Evolutionary conservation across 2,888 invertebrate genomes (phyloP).

Genomic region (Drosophila vallismaia): DNA sequence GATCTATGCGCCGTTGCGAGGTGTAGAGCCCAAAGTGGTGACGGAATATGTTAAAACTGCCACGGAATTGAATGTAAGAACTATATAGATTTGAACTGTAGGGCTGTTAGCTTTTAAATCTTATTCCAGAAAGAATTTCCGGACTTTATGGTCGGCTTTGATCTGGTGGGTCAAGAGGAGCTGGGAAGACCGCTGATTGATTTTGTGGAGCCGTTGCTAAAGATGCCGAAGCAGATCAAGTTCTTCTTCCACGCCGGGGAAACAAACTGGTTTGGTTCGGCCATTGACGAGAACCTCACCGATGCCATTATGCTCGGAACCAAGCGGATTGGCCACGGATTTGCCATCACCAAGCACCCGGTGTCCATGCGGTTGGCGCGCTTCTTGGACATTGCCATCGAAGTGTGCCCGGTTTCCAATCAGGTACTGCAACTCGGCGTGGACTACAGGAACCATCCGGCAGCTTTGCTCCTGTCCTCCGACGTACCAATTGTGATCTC

Average conservation of each 20-base stretch:
- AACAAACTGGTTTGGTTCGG: conserved; percentile 89
- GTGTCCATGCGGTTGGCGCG: conserved; percentile 86
- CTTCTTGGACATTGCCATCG: conserved; percentile 88
- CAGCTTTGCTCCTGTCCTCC: conserved; percentile 86
- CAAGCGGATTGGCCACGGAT: conserved; percentile 91
- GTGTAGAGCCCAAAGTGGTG: conserved; percentile 83
- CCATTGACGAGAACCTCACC: conserved; percentile 89
- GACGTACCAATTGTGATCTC: conserved; percentile 90
- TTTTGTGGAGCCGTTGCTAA: conserved; percentile 86
- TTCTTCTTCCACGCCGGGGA: conserved; percentile 93
- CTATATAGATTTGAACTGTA: not conserved
- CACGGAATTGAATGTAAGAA: conserved; percentile 70
- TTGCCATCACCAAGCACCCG: conserved; percentile 90
- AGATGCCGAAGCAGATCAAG: conserved; percentile 85
- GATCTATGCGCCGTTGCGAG: conserved; percentile 88
- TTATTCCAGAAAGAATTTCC: conserved; percentile 85
- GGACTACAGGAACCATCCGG: conserved; percentile 92
- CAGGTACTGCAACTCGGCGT: conserved; percentile 88
- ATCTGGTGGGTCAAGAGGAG: conserved; percentile 92
- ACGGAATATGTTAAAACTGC: conserved; percentile 84
- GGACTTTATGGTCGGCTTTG: conserved; percentile 90
- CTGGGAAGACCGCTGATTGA: conserved; percentile 87
- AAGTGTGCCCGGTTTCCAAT: conserved; percentile 92
- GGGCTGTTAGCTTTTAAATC: not conserved
- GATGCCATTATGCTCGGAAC: conserved; percentile 91